Conservation (phyloP, 2,113 vertebrate genomes). For the Pluvialis apricaria region DNA sequence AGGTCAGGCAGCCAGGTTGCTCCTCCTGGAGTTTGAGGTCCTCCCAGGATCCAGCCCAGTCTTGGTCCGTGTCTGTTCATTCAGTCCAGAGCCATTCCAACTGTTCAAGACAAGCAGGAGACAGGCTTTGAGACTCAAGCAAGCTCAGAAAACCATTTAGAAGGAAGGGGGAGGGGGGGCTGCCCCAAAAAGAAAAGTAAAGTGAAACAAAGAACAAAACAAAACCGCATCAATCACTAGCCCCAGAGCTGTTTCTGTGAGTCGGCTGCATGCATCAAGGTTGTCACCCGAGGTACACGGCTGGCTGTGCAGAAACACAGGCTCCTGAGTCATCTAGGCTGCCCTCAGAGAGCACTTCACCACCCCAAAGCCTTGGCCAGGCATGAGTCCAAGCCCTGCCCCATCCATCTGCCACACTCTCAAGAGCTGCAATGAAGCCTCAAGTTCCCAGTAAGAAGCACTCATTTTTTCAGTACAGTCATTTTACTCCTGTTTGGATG, state of each 20-base stretch:
- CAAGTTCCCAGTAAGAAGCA: neutral
- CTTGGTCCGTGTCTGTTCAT: neutral
- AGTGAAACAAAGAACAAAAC: constrained; percentile 5
- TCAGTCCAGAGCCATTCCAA: neutral
- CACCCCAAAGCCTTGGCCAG: neutral
- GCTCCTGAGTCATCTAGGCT: constrained; percentile 21
- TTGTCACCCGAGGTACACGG: neutral
- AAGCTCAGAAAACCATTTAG: neutral
- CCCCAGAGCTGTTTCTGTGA: neutral
- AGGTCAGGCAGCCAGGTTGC: neutral
- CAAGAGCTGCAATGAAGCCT: neutral
- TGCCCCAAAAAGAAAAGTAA: neutral
- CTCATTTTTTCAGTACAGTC: neutral
- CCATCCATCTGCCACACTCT: neutral
- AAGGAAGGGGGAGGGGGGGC: neutral
- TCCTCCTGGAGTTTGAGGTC: neutral
- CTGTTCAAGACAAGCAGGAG: neutral
- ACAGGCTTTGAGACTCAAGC: neutral
- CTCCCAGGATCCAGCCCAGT: neutral
- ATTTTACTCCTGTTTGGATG: neutral
- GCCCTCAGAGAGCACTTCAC: neutral
- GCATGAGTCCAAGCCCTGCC: constrained; percentile 38
- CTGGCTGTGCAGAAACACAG: neutral
- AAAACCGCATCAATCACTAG: neutral
- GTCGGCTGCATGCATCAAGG: neutral